These are phyloP conservation scores for Neofelis nebulosa DNA, from an alignment of 2,113 vertebrate species.

Conservation along the genomic window DNA sequence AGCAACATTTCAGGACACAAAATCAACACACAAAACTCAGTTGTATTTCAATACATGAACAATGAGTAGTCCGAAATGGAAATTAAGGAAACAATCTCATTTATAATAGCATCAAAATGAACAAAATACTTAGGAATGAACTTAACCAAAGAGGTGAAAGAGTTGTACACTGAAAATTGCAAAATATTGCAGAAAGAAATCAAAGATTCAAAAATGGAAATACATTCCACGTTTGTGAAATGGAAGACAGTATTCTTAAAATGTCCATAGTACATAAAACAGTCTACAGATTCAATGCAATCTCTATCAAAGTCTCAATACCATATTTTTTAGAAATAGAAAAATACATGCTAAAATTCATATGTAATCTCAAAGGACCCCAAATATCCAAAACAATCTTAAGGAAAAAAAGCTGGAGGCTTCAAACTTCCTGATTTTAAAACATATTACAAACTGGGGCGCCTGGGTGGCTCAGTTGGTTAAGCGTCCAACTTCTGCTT, in stretches of 20 bases:
- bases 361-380: background rate
- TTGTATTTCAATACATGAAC: background rate
- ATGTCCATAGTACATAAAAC: background rate
- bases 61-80: background rate
- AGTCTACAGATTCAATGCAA: background rate
- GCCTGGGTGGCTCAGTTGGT: too few relatives aligned
- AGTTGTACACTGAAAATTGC: background rate
- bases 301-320: background rate
- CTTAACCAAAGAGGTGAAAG: background rate
- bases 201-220: background rate
- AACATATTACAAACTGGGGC: background rate
- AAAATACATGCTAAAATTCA: background rate
- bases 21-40: background rate
- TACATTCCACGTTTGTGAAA: background rate
- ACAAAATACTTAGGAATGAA: background rate
- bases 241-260: background rate
- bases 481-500: too few relatives aligned
- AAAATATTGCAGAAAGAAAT: background rate
- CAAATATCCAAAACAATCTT: background rate
- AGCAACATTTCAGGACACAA: background rate
- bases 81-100: background rate
- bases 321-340: background rate
- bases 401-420: background rate
- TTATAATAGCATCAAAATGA: constrained; percentile 1
- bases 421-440: background rate